Base-by-base conservation (phyloP, 2,797 vertebrate species). In the Odontamblyopus rebecca region DNA sequence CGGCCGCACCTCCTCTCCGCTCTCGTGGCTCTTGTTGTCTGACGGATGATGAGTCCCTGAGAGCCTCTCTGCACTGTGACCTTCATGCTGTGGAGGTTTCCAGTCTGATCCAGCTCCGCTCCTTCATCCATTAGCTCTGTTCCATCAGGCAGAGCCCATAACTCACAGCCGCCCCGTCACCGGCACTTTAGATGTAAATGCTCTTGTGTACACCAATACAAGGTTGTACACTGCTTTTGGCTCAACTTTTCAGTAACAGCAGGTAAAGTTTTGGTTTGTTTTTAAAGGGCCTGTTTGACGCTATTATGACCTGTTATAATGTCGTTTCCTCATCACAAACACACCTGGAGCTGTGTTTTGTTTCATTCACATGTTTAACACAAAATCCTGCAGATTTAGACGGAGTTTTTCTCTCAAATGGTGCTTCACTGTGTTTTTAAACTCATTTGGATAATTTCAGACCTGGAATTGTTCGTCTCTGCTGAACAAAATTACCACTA, bases 71-170 rank as follows among this genome's bases (percentile, higher is more conserved):
- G 54, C 54, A 63, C 72, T 51, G 2, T 83, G 83, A 86, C 90
- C 86, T 91, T 87, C 84, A 76, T 77, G 44, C 35, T 68, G 48
- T 71, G 72, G 71, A 78, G 63, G 66, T 66, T 74, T 72, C 57
- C 63, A 63, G 78, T 66, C 30, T 6, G 64, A 32, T 70, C 71
- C 61, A 30, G 38, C 67, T 48, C 26, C 68, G 56, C 72, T 89
- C 76, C 61, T 77, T 89, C 77, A 77, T 2, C 5, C 62, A 65
- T 68, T 78, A 70, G 61, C 72, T 54, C 62, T 70, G 41, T 59
- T 75, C 71, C 70, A 67, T 74, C 67, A 70, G 66, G 76, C 65
- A 30, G 38, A 51, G 59, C 19, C 32, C 0, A 48, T 23, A 71
- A 81, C 69, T 66, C 80, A 51, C 48, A 70, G 15, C 57, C 12